phyloP scores from a whole-genome alignment of 2,888 invertebrate species.

The Holacanthella duospinosa region DNA sequence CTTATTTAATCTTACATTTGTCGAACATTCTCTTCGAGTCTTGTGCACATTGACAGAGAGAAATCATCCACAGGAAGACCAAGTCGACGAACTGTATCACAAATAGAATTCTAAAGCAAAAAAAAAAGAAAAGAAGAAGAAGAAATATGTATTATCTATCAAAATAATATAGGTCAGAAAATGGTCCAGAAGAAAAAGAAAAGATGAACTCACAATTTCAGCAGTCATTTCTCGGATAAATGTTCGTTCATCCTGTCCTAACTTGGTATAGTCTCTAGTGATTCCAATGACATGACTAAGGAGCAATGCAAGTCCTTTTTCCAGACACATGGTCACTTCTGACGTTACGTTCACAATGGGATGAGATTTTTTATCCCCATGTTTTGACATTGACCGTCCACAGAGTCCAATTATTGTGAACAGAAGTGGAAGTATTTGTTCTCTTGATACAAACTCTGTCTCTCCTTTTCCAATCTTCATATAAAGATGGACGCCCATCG shows the following conservation, averaged over 20 bases:
- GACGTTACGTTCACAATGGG: constrained; percentile 10
- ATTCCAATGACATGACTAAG: constrained; percentile 18
- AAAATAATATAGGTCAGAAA: background rate
- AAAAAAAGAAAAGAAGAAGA: constrained; percentile 10
- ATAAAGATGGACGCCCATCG: constrained; percentile 24
- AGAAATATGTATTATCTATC: background rate
- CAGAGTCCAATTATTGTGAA: constrained; percentile 24
- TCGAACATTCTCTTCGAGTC: constrained; percentile 19
- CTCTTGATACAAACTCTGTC: constrained; percentile 22
- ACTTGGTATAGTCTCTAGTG: constrained; percentile 15
- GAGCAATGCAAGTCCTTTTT: constrained; percentile 23
- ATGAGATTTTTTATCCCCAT: constrained; percentile 19
- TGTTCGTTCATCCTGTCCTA: constrained; percentile 17
- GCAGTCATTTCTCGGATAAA: constrained; percentile 23
- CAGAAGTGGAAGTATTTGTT: constrained; percentile 19
- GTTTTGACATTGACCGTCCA: constrained; percentile 24
- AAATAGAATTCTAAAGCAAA: constrained; percentile 20
- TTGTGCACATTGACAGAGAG: constrained; percentile 14
- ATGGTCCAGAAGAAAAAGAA: background rate
- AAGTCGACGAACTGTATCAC: constrained; percentile 28
- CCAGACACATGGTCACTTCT: constrained; percentile 21
- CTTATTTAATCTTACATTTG: background rate
- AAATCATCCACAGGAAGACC: constrained; percentile 21
- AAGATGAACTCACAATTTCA: constrained; percentile 24
- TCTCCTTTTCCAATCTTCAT: constrained; percentile 20